Evolutionary conservation across 2,113 vertebrate species (phyloP).

Genomic region (Brachypteracias leptosomus): DNA sequence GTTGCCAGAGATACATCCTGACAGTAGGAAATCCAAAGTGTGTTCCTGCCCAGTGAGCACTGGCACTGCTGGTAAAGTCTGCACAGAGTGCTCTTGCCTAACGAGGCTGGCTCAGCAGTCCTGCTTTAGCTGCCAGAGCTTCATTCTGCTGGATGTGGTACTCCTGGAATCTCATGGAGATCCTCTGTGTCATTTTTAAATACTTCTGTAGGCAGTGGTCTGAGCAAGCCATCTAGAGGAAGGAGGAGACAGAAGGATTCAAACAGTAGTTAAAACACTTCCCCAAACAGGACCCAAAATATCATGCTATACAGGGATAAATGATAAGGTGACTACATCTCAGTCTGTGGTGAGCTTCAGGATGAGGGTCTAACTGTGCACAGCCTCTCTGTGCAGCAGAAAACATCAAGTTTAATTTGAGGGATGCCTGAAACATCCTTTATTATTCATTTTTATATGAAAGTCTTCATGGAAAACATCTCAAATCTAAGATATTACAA

Average conservation of each 20-base stretch:
- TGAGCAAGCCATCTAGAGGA: constrained; percentile 86
- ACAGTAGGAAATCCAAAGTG: background rate
- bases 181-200: constrained; percentile 98
- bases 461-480: background rate
- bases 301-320: background rate
- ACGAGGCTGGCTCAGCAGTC: constrained; percentile 86
- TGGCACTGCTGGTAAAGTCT: background rate
- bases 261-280: background rate
- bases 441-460: background rate
- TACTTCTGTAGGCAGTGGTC: constrained; percentile 98
- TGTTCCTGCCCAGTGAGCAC: background rate
- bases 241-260: background rate
- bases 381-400: background rate
- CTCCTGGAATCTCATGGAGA: constrained; percentile 98
- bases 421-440: background rate
- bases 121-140: constrained; percentile 94
- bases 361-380: background rate
- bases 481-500: background rate
- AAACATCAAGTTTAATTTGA: background rate
- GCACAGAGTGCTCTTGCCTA: constrained; percentile 44
- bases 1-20: background rate
- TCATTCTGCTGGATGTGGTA: constrained; percentile 99
- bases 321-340: background rate
- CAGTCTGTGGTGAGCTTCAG: background rate
- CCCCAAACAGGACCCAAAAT: background rate